Conservation (phyloP, 2,113 vertebrate genomes). For the Spheniscus mendiculus region DNA sequence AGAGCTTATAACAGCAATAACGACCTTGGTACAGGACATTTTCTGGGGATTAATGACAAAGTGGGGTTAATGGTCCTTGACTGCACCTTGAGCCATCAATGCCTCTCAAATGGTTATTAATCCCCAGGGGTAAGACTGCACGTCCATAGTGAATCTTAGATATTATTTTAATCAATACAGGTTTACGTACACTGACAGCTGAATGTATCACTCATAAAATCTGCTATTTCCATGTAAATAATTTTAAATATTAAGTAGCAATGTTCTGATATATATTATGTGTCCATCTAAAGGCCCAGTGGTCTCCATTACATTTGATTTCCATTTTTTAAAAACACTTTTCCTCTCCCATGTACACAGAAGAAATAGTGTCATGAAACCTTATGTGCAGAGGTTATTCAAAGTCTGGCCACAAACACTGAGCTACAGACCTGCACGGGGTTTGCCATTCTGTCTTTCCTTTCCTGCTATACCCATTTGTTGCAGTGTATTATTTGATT, state of each 20-base stretch:
- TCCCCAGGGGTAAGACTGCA: background rate
- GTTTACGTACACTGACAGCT: background rate
- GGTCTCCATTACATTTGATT: background rate
- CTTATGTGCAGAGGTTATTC: background rate
- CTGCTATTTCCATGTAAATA: background rate
- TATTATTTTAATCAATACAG: conserved; percentile 37
- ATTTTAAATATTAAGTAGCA: background rate
- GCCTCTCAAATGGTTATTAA: conserved; percentile 32
- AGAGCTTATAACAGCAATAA: conserved; percentile 18
- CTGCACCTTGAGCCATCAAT: conserved; percentile 13
- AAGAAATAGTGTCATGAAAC: background rate
- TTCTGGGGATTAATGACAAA: conserved; percentile 35
- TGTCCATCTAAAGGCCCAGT: background rate
- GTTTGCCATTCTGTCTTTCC: background rate
- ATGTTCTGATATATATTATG: background rate
- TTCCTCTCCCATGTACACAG: background rate
- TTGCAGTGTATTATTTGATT: background rate
- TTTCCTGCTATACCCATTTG: background rate
- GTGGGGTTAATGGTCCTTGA: conserved; percentile 45
- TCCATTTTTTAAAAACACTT: background rate
- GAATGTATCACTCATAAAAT: background rate
- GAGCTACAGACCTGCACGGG: background rate
- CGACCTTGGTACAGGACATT: background rate
- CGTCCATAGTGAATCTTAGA: background rate
- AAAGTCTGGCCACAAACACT: background rate